A percentile compares a stretch with the other conserved stretches of the same genome.
Conservation (phyloP, 2,888 invertebrate species). For the Nomada lathburiana region DNA sequence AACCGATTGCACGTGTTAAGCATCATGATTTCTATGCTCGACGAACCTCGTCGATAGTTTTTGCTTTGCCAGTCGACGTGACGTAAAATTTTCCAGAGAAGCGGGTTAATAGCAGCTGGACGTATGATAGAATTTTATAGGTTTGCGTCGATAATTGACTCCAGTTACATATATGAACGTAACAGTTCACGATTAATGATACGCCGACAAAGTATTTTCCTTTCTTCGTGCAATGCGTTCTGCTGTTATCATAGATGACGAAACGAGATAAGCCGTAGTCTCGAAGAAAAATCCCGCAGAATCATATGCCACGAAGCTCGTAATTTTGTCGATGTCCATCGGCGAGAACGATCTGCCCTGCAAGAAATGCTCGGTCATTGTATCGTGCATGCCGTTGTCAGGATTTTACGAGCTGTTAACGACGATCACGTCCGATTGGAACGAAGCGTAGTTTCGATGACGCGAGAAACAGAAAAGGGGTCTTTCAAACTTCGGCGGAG, state of each 20-base stretch:
- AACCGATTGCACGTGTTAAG: neutral
- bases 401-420: conserved; percentile 57
- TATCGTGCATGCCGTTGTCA: conserved; percentile 35
- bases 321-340: conserved; percentile 39
- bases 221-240: neutral
- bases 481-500: neutral
- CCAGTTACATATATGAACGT: neutral
- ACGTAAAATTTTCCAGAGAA: neutral
- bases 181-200: conserved; percentile 27
- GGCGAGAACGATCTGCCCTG: conserved; percentile 1
- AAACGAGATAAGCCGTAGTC: neutral
- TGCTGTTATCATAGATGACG: neutral
- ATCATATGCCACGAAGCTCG: conserved; percentile 4
- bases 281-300: neutral
- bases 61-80: neutral
- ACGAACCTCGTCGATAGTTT: neutral
- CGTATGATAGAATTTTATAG: conserved; percentile 9
- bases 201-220: neutral
- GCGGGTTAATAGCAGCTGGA: conserved; percentile 15
- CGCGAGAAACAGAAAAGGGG: neutral
- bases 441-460: neutral
- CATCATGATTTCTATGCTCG: neutral
- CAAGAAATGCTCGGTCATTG: conserved; percentile 54
- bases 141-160: conserved; percentile 31
- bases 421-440: conserved; percentile 18